These are phyloP conservation scores for Stegostoma tigrinum DNA, from an alignment of 2,113 vertebrate genomes.

Conservation along the genomic window DNA sequence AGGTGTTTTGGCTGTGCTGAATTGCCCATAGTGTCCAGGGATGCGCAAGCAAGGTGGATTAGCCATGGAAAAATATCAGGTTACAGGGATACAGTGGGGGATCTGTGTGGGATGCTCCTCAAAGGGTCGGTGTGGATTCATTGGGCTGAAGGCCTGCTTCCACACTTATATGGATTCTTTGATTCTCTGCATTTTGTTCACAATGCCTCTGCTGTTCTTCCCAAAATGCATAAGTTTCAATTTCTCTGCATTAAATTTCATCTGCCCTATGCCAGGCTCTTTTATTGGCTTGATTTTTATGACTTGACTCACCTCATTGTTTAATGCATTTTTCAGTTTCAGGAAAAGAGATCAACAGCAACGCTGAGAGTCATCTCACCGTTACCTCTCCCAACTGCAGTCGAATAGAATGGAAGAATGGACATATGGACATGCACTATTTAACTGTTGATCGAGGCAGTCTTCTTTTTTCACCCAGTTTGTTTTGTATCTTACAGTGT, in stretches of 20 bases:
- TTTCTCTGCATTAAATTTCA: background rate
- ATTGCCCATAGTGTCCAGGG: too few relatives aligned
- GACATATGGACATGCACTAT: background rate
- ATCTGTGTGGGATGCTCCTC: too few relatives aligned
- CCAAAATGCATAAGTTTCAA: background rate
- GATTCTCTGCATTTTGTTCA: background rate
- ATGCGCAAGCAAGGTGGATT: too few relatives aligned
- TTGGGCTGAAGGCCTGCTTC: too few relatives aligned
- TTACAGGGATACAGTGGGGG: too few relatives aligned
- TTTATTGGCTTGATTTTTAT: background rate
- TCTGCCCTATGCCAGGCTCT: background rate
- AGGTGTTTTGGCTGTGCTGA: too few relatives aligned
- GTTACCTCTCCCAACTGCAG: background rate
- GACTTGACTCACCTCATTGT: background rate
- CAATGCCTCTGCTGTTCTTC: background rate
- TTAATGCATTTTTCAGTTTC: background rate
- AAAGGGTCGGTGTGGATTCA: too few relatives aligned
- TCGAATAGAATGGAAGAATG: background rate
- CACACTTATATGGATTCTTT: too few relatives aligned
- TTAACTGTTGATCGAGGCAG: background rate
- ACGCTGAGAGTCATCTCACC: background rate
- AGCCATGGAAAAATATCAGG: too few relatives aligned
- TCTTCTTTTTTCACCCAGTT: background rate
- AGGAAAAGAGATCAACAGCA: background rate
- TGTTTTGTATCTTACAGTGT: constrained; percentile 67